Conservation (phyloP, 2,113 vertebrate species). For the Himantopus leucocephalus region DNA sequence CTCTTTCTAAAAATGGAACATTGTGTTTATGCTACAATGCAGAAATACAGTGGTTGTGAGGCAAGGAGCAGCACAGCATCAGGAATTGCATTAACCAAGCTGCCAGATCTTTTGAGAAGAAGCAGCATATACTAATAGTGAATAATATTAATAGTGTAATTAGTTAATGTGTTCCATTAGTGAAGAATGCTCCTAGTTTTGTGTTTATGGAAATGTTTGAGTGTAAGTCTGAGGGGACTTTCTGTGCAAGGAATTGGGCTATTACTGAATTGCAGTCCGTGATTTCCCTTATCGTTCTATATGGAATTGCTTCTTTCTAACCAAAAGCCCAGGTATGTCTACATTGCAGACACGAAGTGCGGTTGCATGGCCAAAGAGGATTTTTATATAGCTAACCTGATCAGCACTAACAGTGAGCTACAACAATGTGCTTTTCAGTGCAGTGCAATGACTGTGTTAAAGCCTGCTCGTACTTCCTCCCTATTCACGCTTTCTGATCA, state of each 20-base stretch:
- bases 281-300: background rate
- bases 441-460: background rate
- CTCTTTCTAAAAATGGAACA: slow-evolving; percentile 49
- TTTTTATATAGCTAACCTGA: background rate
- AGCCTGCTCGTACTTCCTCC: background rate
- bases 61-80: slow-evolving; percentile 12
- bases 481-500: background rate
- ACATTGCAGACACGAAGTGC: background rate
- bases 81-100: background rate
- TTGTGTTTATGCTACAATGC: background rate
- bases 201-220: background rate
- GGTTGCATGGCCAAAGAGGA: background rate
- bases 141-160: background rate
- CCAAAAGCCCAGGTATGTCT: background rate
- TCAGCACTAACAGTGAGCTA: background rate
- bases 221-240: background rate
- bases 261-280: background rate
- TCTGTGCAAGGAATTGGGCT: background rate
- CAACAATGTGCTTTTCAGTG: background rate
- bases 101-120: background rate
- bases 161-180: background rate
- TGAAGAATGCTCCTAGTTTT: background rate
- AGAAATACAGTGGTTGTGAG: background rate
- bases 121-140: background rate
- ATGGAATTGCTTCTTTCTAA: background rate